phyloP scores from a whole-genome alignment of 2,113 vertebrate genomes.

The Tragelaphus imberbis region DNA sequence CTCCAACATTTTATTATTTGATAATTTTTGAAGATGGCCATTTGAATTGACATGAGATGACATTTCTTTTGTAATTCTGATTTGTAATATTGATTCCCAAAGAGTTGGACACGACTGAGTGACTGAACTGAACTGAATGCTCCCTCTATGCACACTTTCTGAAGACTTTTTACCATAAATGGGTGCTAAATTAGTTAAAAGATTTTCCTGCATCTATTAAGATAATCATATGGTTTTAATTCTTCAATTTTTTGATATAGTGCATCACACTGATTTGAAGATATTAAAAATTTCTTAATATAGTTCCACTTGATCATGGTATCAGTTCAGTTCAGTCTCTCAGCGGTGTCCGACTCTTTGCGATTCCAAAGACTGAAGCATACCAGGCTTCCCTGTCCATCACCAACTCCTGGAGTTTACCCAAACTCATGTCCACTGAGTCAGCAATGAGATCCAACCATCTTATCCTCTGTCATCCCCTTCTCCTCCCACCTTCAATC shows the following conservation, averaged over 20 bases:
- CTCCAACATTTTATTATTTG: neutral
- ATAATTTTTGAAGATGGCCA: neutral
- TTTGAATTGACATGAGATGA: neutral
- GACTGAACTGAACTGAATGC: neutral
- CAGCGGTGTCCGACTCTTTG: neutral
- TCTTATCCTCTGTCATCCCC: too few species aligned
- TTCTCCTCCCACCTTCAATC: too few species aligned
- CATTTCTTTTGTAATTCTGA: neutral
- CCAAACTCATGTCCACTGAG: neutral
- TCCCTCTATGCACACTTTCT: neutral
- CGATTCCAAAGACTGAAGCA: neutral
- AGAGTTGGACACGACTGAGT: neutral
- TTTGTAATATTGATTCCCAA: neutral
- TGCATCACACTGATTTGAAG: neutral
- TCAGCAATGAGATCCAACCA: neutral
- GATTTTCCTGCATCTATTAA: neutral
- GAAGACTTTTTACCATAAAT: neutral
- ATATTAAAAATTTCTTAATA: neutral
- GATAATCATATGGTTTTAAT: neutral
- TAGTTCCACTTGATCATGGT: neutral
- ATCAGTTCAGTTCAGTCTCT: neutral
- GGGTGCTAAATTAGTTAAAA: neutral
- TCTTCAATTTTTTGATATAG: neutral
- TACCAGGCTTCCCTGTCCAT: neutral
- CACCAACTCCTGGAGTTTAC: neutral